Evolutionary conservation across 1,140 invertebrate genomes (phyloP).

Genomic region (Pseudomyrmex dendroicus): DNA sequence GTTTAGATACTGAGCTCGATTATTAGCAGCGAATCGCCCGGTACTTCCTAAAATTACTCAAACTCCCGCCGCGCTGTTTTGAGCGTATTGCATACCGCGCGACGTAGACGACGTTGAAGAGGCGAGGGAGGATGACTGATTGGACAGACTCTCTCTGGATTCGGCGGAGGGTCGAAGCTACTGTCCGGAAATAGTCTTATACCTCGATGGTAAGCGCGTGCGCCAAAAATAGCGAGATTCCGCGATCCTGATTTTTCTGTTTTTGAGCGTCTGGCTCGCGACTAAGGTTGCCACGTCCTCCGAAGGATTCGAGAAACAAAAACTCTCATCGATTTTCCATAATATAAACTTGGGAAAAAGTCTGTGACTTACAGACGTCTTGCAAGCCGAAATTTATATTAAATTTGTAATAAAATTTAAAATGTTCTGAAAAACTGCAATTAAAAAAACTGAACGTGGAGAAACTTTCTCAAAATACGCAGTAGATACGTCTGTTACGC

Average conservation of each 20-base stretch:
- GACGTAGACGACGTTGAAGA: slow-evolving; percentile 60
- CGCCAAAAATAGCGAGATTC: slow-evolving; percentile 70
- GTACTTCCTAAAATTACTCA: slow-evolving; percentile 47
- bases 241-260: slow-evolving; percentile 62
- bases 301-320: slow-evolving; percentile 23
- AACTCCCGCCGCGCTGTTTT: slow-evolving; percentile 35
- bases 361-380: background rate
- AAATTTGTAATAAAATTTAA: too few relatives aligned
- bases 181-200: slow-evolving; percentile 70
- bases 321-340: background rate
- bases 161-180: slow-evolving; percentile 66
- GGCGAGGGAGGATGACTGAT: slow-evolving; percentile 72
- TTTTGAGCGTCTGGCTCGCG: slow-evolving; percentile 65
- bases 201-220: slow-evolving; percentile 63
- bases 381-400: background rate
- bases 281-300: slow-evolving; percentile 61
- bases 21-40: slow-evolving; percentile 24
- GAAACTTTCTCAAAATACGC: slow-evolving; percentile 26
- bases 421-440: too few relatives aligned
- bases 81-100: slow-evolving; percentile 12
- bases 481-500: slow-evolving; percentile 25
- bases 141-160: slow-evolving; percentile 60
- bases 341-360: too few relatives aligned
- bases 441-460: background rate
- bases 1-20: background rate